phyloP scores from a whole-genome alignment of 37 sponge, comb jelly and placozoan species.

The Hexactinellida sp. region DNA sequence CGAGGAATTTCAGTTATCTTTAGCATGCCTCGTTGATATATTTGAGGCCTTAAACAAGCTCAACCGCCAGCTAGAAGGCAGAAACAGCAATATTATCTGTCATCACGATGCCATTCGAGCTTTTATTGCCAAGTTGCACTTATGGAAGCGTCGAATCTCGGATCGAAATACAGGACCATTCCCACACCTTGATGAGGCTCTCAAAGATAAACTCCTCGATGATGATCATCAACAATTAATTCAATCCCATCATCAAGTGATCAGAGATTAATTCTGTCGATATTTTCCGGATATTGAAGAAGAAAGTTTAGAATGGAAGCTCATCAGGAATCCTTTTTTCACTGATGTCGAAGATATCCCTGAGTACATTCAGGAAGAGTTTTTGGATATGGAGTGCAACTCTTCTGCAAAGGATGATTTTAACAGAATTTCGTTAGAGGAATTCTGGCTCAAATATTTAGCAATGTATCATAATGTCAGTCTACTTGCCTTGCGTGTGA shows the following conservation, averaged over 20 bases:
- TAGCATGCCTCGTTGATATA: background rate
- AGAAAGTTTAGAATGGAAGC: background rate
- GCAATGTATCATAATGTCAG: background rate
- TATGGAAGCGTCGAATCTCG: constrained; percentile 1
- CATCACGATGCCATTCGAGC: constrained; percentile 16
- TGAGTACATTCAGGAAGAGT: background rate
- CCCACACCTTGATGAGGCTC: background rate
- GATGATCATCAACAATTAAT: background rate
- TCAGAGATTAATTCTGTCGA: constrained; percentile 3
- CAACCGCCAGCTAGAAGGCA: background rate
- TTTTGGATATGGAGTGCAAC: background rate
- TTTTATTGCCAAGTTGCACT: constrained; percentile 1
- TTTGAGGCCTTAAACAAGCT: background rate
- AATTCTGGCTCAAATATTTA: background rate
- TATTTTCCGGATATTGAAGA: constrained; percentile 17
- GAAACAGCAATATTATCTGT: background rate
- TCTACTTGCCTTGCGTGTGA: background rate
- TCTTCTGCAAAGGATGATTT: constrained; percentile 6
- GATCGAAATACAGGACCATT: background rate
- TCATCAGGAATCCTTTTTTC: background rate
- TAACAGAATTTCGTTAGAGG: background rate
- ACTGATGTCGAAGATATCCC: background rate
- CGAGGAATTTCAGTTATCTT: background rate
- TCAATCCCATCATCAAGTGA: background rate
- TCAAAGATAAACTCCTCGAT: too few relatives aligned